Percentiles rank a stretch among this genome's conserved stretches.
Conservation (phyloP, 2,113 vertebrate genomes). For the Butorides virescens region DNA sequence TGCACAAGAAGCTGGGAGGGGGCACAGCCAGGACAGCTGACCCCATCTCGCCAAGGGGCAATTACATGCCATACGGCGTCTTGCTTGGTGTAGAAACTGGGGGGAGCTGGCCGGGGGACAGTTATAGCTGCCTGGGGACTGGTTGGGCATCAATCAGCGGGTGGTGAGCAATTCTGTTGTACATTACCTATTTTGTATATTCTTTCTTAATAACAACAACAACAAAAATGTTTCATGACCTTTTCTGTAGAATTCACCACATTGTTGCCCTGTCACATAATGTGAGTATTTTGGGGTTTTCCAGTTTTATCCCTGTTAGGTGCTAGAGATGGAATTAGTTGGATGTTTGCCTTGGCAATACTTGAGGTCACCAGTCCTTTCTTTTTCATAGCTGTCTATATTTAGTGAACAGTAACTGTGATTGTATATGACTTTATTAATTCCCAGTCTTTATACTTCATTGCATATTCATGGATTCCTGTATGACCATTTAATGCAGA, state of each 20-base stretch:
- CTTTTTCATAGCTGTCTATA: not conserved
- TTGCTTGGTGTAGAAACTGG: too few relatives aligned
- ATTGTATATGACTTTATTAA: not conserved
- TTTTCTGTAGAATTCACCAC: not conserved
- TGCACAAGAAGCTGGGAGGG: too few relatives aligned
- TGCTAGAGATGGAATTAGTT: not conserved
- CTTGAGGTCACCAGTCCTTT: not conserved
- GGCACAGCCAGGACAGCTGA: too few relatives aligned
- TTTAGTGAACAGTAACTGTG: not conserved
- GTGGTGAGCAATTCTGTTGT: too few relatives aligned
- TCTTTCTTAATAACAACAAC: too few relatives aligned
- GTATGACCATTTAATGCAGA: not conserved
- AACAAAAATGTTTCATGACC: not conserved
- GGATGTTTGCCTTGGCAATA: not conserved
- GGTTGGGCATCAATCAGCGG: too few relatives aligned
- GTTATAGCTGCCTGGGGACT: too few relatives aligned
- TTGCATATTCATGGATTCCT: not conserved
- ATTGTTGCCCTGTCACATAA: not conserved
- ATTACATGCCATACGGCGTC: too few relatives aligned
- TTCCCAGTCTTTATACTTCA: not conserved
- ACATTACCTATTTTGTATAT: too few relatives aligned
- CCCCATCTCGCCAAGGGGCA: too few relatives aligned
- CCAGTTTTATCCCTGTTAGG: not conserved
- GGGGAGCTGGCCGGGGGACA: too few relatives aligned
- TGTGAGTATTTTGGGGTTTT: not conserved